A percentile compares a stretch with the other conserved stretches of the same genome.
Evolutionary conservation across 2,113 vertebrate species (phyloP).

Genomic region (Microcebus ravelobensis): DNA sequence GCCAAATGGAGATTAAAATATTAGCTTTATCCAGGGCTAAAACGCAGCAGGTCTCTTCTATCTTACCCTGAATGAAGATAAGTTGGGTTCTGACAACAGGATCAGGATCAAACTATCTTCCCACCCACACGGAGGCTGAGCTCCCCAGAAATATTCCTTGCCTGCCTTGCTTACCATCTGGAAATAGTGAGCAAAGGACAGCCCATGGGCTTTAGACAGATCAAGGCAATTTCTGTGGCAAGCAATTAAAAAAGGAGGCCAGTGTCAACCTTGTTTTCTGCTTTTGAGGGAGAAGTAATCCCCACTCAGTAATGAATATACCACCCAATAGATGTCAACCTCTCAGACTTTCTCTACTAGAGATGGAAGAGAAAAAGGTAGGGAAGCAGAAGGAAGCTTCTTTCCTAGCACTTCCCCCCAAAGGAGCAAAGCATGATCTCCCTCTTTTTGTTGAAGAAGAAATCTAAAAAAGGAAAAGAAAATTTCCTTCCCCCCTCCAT

Average conservation of each 20-base stretch:
- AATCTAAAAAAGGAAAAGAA: not conserved
- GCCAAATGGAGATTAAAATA: not conserved
- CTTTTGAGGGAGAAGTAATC: not conserved
- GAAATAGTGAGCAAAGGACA: not conserved
- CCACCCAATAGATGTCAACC: not conserved
- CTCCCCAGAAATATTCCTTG: not conserved
- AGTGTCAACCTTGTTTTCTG: not conserved
- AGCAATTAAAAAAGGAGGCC: no score
- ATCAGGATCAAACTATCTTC: not conserved
- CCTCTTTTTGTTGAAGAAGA: not conserved
- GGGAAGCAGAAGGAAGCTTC: not conserved
- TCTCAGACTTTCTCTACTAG: not conserved
- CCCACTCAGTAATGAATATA: not conserved
- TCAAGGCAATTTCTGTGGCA: not conserved
- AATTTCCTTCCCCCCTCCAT: not conserved
- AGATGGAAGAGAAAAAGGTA: not conserved
- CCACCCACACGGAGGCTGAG: not conserved
- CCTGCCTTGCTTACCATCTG: not conserved
- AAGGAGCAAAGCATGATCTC: not conserved
- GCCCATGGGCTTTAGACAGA: not conserved
- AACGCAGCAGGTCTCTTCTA: not conserved
- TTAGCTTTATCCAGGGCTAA: not conserved
- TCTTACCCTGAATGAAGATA: not conserved
- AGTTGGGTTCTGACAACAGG: not conserved
- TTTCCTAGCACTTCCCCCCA: not conserved